phyloP scores from a whole-genome alignment of 2,113 vertebrate genomes.

The Tor tambroides region DNA sequence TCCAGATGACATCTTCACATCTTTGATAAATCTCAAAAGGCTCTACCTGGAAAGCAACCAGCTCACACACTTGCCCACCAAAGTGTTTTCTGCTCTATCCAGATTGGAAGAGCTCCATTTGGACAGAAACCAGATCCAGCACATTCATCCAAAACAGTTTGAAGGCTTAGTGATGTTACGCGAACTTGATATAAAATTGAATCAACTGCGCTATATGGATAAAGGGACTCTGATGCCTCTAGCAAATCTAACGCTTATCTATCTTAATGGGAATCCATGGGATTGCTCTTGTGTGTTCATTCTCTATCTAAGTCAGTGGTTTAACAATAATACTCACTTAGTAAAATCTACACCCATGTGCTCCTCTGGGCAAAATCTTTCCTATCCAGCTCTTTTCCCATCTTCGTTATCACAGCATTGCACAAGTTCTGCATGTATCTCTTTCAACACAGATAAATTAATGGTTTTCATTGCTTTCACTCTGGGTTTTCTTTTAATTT shows the following conservation, averaged over 20 bases:
- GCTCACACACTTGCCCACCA: constrained; percentile 49
- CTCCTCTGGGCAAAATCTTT: not conserved
- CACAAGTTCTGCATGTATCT: not conserved
- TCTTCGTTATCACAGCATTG: constrained; percentile 28
- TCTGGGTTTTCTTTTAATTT: constrained; percentile 47
- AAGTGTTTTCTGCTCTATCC: constrained; percentile 54
- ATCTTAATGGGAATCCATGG: constrained; percentile 69
- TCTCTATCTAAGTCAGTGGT: constrained; percentile 67
- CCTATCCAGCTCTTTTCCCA: not conserved
- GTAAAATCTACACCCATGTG: constrained; percentile 56
- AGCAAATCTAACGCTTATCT: constrained; percentile 38
- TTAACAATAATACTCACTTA: constrained; percentile 43
- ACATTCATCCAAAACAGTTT: constrained; percentile 57
- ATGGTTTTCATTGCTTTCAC: not conserved
- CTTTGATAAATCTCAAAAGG: constrained; percentile 57
- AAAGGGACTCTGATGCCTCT: constrained; percentile 59
- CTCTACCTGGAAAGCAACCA: constrained; percentile 67
- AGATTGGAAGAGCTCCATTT: constrained; percentile 66
- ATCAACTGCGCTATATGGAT: constrained; percentile 59
- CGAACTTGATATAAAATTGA: constrained; percentile 66
- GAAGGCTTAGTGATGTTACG: constrained; percentile 59
- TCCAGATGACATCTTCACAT: constrained; percentile 50
- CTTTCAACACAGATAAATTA: not conserved
- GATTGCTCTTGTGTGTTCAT: constrained; percentile 59
- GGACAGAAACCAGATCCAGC: constrained; percentile 65